Percentiles rank a stretch among this genome's conserved stretches.
phyloP scores from a whole-genome alignment of 2,113 vertebrate genomes.

The Raja brachyura region DNA sequence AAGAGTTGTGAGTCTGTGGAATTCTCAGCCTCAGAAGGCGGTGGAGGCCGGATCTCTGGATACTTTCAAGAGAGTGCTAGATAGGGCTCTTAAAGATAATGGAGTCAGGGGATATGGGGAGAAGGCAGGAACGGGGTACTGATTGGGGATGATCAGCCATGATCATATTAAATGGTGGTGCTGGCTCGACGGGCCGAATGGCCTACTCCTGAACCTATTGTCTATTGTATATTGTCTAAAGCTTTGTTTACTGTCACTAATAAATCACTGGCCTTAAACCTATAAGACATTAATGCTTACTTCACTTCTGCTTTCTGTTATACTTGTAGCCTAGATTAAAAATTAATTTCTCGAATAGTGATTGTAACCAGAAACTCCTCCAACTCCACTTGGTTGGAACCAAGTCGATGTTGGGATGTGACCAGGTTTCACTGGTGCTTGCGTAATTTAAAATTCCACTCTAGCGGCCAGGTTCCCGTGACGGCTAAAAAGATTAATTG shows the following conservation, averaged over 20 bases:
- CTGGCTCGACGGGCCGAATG: too few species aligned
- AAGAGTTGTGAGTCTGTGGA: too few species aligned
- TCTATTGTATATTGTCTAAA: too few species aligned
- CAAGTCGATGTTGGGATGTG: not conserved
- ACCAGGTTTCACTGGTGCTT: conserved; percentile 7
- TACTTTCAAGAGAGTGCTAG: too few species aligned
- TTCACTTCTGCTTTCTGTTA: not conserved
- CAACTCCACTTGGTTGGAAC: not conserved
- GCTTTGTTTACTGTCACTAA: not conserved
- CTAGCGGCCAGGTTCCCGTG: not conserved
- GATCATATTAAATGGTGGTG: too few species aligned
- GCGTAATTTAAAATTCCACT: conserved; percentile 6
- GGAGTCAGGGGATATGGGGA: too few species aligned
- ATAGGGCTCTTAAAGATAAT: too few species aligned
- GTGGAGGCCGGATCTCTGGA: too few species aligned
- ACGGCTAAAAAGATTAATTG: not conserved
- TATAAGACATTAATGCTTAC: conserved; percentile 8
- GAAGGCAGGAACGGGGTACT: too few species aligned
- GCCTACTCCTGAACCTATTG: too few species aligned
- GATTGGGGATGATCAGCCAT: too few species aligned
- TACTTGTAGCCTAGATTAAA: not conserved
- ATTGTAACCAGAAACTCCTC: not conserved
- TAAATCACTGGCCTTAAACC: not conserved
- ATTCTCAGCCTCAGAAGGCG: too few species aligned
- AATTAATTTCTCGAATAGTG: not conserved